A percentile compares a stretch with the other conserved stretches of the same genome.
Conservation (phyloP, 1,140 invertebrate species). For the Caenorhabditis brenneri region DNA sequence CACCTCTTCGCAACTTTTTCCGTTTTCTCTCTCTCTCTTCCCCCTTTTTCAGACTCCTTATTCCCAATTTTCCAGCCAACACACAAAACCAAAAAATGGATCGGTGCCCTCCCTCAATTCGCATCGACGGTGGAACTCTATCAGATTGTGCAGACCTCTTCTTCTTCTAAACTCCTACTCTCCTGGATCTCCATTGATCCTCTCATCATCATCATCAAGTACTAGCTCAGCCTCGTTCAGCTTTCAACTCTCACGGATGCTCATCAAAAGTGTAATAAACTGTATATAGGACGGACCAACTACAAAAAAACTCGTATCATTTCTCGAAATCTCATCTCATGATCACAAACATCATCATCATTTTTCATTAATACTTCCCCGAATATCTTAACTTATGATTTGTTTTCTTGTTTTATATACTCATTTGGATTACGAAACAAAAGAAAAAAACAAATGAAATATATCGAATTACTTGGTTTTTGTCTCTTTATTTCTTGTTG, state of each 20-base stretch:
- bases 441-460: neutral
- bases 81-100: neutral
- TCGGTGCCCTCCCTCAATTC: slow-evolving; percentile 25
- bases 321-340: slow-evolving; percentile 34
- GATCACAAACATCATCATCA: slow-evolving; percentile 26
- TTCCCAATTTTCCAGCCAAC: neutral
- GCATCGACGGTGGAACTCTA: slow-evolving; percentile 19
- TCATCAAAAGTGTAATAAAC: slow-evolving; percentile 35
- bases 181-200: neutral
- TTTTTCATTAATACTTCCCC: neutral
- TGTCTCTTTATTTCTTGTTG: neutral
- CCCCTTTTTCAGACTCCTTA: neutral
- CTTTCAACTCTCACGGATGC: slow-evolving; percentile 24
- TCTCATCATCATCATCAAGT: neutral
- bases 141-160: slow-evolving; percentile 13
- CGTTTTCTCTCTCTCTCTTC: neutral
- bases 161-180: slow-evolving; percentile 17
- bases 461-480: neutral
- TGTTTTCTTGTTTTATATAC: neutral
- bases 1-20: no score
- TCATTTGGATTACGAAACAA: neutral
- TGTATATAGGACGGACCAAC: slow-evolving; percentile 29
- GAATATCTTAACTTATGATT: slow-evolving; percentile 32
- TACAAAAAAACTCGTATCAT: neutral
- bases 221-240: neutral